Percentiles rank a stretch among this genome's conserved stretches.
phyloP scores from a whole-genome alignment of 1,140 invertebrate genomes.

The Drosophila sproati region DNA sequence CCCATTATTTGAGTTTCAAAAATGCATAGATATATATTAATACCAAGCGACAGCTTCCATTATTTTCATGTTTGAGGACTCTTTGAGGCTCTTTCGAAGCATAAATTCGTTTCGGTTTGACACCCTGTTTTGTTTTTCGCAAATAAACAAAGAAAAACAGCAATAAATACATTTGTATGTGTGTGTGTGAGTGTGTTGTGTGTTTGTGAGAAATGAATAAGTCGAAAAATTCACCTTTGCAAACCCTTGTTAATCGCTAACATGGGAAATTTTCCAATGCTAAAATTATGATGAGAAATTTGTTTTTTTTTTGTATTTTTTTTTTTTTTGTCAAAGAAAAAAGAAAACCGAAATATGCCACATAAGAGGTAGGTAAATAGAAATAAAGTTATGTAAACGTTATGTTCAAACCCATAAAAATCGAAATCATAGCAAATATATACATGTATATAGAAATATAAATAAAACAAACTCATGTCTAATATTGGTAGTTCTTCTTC shows the following conservation, averaged over 20 bases:
- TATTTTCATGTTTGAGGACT: too few relatives aligned
- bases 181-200: conserved; percentile 27
- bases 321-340: conserved; percentile 46
- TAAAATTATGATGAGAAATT: conserved; percentile 79
- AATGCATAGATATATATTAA: too few relatives aligned
- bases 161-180: conserved; percentile 44
- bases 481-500: neutral
- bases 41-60: too few relatives aligned
- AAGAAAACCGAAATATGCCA: conserved; percentile 65
- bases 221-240: conserved; percentile 88
- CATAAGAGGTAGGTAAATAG: conserved; percentile 59
- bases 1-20: too few relatives aligned
- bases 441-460: conserved; percentile 25
- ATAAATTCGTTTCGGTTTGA: too few relatives aligned
- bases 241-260: conserved; percentile 95
- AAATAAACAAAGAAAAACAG: conserved; percentile 35
- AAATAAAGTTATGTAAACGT: conserved; percentile 49
- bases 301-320: conserved; percentile 39
- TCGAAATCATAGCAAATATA: conserved; percentile 29
- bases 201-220: conserved; percentile 66
- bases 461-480: conserved; percentile 7
- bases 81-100: too few relatives aligned
- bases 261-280: conserved; percentile 89
- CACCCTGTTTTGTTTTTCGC: conserved; percentile 8
- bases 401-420: conserved; percentile 47